Base-by-base conservation (phyloP, 2,113 vertebrate genomes). In the Dendropsophus ebraccatus region DNA sequence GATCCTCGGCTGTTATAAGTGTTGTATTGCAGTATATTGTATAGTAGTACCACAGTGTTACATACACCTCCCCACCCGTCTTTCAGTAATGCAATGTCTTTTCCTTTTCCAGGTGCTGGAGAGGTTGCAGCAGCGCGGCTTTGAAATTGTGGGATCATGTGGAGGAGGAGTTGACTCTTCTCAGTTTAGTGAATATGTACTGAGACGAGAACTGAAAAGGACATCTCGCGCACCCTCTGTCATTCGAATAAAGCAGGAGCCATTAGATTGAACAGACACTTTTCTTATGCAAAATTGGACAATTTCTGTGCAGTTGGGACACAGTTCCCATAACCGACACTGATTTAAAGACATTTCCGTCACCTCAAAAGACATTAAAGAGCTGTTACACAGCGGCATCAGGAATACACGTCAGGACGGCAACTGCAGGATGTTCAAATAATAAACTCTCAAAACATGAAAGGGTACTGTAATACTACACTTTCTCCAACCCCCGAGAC, bases 161-260 rank as follows among this genome's bases (percentile, higher is more conserved):
- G 98, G 97, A 8, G 97, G 97, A 76, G 98, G 98, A 2, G 96
- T 96, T 87, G 98, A 99, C 93, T 96, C 97, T 21, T 97, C 97
- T 81, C 97, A 98, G 92, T 99, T 99, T 93, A 97, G 96, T 87
- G 97, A 99, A 93, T 99, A 98, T 19, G 92, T 98, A 88, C 94
- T 99, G 70, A 94, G 93, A 84, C 92, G 97, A 91, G 96, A 97
- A 88, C 90, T 95, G 90, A 94, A 93, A 91, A 92, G 94, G 91
- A 93, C 93, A 84, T 94, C 95, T 91, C 94, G 91, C 0, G 91
- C 91, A 11, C 92, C 94, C 58, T 94, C 94, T 0, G 95, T 96
- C 91, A 94, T 95, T 92, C 94, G 92, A 88, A 95, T 99, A 93
- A 99, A 99, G 93, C 95, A 97, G 88, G 96, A 99, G 89, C 93